These are phyloP conservation scores for Myzus persicae DNA, from an alignment of 1,140 invertebrate genomes.

Conservation along the genomic window DNA sequence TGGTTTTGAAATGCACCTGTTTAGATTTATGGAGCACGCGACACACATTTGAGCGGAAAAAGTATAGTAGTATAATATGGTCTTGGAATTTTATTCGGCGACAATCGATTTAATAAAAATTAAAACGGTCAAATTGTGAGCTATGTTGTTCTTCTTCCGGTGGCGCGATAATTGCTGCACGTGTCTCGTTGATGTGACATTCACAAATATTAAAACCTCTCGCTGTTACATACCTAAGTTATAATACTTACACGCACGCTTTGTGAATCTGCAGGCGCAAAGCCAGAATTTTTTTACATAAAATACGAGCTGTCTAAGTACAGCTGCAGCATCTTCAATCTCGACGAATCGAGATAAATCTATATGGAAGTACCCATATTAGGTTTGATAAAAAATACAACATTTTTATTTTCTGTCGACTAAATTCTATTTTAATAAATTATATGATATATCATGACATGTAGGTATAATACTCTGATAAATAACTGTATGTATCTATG, in stretches of 20 bases:
- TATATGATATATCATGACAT: neutral
- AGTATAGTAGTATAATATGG: neutral
- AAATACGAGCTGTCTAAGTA: neutral
- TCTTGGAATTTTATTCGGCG: neutral
- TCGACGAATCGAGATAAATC: neutral
- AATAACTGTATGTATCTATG: too few relatives aligned
- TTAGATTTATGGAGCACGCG: neutral
- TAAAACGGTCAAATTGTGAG: neutral
- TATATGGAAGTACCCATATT: neutral
- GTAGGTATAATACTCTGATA: neutral
- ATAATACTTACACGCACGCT: neutral
- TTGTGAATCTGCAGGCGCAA: neutral
- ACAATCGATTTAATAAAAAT: neutral
- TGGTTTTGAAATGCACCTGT: neutral
- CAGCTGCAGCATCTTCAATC: neutral
- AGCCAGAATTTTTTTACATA: neutral
- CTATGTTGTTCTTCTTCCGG: neutral
- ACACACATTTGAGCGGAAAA: neutral
- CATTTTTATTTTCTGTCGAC: neutral
- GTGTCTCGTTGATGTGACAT: neutral
- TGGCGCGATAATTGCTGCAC: neutral
- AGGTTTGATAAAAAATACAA: neutral
- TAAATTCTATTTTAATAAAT: neutral
- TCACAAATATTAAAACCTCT: neutral
- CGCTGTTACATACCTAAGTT: neutral